A percentile compares a stretch with the other conserved stretches of the same genome.
These are phyloP conservation scores for Rynchops niger DNA, from an alignment of 2,113 vertebrate species.

Conservation along the genomic window DNA sequence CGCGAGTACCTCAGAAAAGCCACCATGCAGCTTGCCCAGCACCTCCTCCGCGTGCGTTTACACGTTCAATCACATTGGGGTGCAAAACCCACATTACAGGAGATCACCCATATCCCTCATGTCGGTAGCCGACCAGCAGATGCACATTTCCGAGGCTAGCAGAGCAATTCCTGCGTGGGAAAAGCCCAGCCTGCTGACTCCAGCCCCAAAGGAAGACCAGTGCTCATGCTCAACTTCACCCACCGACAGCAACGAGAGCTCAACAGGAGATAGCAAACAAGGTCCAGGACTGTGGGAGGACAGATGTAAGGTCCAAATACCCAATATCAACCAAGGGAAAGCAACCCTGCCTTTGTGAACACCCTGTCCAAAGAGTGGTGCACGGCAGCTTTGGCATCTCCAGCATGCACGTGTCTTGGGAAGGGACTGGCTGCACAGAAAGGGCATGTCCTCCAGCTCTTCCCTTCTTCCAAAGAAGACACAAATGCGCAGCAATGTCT, in stretches of 20 bases:
- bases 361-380: fast-evolving
- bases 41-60: neutral
- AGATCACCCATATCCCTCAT: neutral
- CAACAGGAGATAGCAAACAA: neutral
- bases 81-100: fast-evolving
- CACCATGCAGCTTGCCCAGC: neutral
- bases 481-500: fast-evolving
- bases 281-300: neutral
- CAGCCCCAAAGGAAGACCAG: neutral
- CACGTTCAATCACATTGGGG: fast-evolving
- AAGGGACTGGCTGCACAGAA: neutral
- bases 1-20: neutral
- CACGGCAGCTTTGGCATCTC: neutral
- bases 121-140: neutral
- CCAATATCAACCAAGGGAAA: neutral
- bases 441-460: neutral
- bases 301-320: neutral
- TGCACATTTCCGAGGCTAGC: fast-evolving
- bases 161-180: neutral
- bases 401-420: fast-evolving
- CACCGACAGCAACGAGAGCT: fast-evolving
- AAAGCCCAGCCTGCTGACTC: neutral
- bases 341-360: neutral
- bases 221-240: neutral
- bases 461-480: neutral